A percentile compares a stretch with the other conserved stretches of the same genome.
Conservation (phyloP, 1,140 invertebrate genomes). For the Holotrichia oblita region DNA sequence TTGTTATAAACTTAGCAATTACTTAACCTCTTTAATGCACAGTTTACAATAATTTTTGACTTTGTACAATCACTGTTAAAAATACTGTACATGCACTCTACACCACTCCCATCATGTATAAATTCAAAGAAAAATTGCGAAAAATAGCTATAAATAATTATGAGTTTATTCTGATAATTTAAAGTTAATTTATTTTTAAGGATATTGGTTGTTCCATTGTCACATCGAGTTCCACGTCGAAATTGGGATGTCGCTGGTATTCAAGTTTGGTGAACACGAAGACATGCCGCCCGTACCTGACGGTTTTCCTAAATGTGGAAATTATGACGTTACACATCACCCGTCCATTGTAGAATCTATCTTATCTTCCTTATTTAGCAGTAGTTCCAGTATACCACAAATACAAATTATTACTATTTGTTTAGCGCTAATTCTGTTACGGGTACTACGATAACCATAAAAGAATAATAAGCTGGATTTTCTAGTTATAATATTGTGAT, state of each 20-base stretch:
- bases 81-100: too few relatives aligned
- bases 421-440: background rate
- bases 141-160: too few relatives aligned
- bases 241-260: constrained; percentile 87
- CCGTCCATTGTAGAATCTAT: background rate
- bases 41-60: too few relatives aligned
- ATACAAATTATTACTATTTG: background rate
- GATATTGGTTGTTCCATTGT: constrained; percentile 92
- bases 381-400: background rate
- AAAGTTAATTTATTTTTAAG: constrained; percentile 61
- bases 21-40: too few relatives aligned
- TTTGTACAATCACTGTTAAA: too few relatives aligned
- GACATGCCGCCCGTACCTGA: constrained; percentile 73
- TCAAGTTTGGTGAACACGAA: constrained; percentile 82
- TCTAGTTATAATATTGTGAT: background rate
- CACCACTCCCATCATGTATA: too few relatives aligned
- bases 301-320: constrained; percentile 77
- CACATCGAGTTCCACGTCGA: constrained; percentile 92
- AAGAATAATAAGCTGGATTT: background rate
- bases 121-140: too few relatives aligned
- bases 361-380: background rate
- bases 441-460: background rate
- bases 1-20: background rate
- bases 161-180: too few relatives aligned
- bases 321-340: constrained; percentile 61